Base-by-base conservation (phyloP, 2,797 vertebrate species). In the Spondyliosoma cantharus region DNA sequence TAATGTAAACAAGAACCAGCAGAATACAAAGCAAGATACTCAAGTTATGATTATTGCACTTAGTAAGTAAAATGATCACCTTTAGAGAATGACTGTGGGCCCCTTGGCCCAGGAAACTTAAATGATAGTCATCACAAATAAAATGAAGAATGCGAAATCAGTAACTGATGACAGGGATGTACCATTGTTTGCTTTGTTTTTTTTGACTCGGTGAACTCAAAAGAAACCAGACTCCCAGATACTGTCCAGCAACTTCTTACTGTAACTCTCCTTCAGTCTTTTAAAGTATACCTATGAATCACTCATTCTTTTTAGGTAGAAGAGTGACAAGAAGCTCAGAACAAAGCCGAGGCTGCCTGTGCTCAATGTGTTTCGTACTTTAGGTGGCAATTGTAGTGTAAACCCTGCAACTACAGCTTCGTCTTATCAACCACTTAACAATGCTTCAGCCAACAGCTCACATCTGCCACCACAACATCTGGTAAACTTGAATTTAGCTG, bases 11-110 rank as follows among this genome's bases (percentile, higher is more conserved):
- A 77, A 81, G 27, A 83, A 84, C 25, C 78, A 81, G 79, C 73
- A 82, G 67, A 84, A 84, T 62, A 70, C 71, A 78, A 85, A 86
- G 71, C 59, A 70, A 76, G 49, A 74, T 46, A 63, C 69, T 78
- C 27, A 73, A 48, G 53, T 63, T 72, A 59, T 54, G 72, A 90
- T 88, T 90, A 94, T 93, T 94, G 92, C 93, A 94, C 93, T 86
- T 92, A 71, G 60, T 87, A 70, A 74, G 78, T 82, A 73, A 90
- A 89, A 70, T 76, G 0, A 76, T 65, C 49, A 82, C 69, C 32
- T 74, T 65, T 49, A 77, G 49, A 7, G 0, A 29, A 52, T 14
- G 29, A 65, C 46, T 53, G 20, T 9, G 16, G 73, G 57, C 78
- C 67, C n/a, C 43, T 68, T 37, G 27, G 59, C 70, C 61, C 43